phyloP scores from a whole-genome alignment of 2,888 invertebrate species.

The Leucozona laternaria region DNA sequence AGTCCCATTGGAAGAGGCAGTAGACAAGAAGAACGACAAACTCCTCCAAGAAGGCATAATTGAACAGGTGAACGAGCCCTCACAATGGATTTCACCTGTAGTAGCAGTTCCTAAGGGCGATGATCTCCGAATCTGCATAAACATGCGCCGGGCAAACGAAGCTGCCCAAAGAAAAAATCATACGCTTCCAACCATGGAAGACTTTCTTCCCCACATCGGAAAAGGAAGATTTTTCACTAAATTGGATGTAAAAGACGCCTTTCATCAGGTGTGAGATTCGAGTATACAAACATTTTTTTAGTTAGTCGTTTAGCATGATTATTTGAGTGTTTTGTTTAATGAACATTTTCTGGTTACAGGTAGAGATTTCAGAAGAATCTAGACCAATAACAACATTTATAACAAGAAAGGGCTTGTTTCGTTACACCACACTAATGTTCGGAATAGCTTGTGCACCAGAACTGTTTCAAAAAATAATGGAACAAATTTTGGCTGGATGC shows the following conservation, averaged over 20 bases:
- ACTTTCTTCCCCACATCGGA: conserved; percentile 22
- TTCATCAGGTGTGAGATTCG: conserved; percentile 14
- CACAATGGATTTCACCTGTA: conserved; percentile 38
- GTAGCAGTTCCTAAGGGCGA: conserved; percentile 38
- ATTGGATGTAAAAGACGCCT: conserved; percentile 22
- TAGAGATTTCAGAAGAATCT: background rate
- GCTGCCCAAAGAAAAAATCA: conserved; percentile 32
- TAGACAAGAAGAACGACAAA: conserved; percentile 29
- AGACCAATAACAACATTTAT: conserved; percentile 6
- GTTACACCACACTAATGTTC: background rate
- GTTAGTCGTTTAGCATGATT: background rate
- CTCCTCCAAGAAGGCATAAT: conserved; percentile 19
- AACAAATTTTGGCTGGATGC: conserved; percentile 14
- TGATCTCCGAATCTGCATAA: conserved; percentile 34
- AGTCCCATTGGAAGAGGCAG: conserved; percentile 28
- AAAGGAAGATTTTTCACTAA: conserved; percentile 11
- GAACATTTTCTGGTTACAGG: background rate
- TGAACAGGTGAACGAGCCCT: conserved; percentile 26
- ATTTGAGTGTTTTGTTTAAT: background rate
- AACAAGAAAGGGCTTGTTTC: conserved; percentile 6
- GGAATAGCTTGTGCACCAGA: conserved; percentile 10
- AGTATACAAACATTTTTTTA: background rate
- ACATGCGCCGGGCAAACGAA: conserved; percentile 36
- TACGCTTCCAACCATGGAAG: conserved; percentile 36
- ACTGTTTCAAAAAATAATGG: conserved; percentile 12